These are phyloP conservation scores for Ophion slaviceki DNA, from an alignment of 2,888 invertebrate species.

Conservation along the genomic window DNA sequence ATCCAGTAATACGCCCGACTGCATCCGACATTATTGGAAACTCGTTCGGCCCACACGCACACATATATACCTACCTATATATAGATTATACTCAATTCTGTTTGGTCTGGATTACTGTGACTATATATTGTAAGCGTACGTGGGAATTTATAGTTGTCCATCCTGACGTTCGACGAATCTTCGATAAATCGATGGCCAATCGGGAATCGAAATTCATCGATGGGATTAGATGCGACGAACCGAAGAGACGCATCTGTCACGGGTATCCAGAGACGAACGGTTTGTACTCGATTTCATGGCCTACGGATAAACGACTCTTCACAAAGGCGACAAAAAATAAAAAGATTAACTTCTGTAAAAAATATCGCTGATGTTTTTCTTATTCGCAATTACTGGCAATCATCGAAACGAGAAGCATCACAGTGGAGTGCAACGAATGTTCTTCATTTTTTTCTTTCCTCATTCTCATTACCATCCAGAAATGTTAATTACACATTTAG, in stretches of 20 bases:
- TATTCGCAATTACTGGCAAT: no score
- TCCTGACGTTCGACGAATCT: not conserved
- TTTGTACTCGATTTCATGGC: not conserved
- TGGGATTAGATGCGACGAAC: constrained; percentile 17
- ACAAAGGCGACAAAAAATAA: not conserved
- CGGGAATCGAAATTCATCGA: constrained; percentile 43
- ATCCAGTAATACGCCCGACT: constrained; percentile 77
- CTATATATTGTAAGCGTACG: not conserved
- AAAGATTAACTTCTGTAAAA: not conserved
- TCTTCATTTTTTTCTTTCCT: no score
- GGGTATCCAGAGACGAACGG: not conserved
- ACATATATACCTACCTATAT: constrained; percentile 3
- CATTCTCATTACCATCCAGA: no score
- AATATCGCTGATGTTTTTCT: no score
- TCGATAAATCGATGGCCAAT: constrained; percentile 42
- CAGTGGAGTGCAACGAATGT: no score
- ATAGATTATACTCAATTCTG: constrained; percentile 43
- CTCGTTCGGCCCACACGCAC: constrained; percentile 70
- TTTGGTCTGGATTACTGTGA: constrained; percentile 19
- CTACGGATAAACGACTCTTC: not conserved
- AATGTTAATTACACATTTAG: no score
- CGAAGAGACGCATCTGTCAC: constrained; percentile 7
- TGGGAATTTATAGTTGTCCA: constrained; percentile 14
- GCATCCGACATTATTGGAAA: constrained; percentile 79
- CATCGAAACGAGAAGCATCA: no score